Conservation (phyloP, 2,888 invertebrate species). For the Slavum lentiscoides region DNA sequence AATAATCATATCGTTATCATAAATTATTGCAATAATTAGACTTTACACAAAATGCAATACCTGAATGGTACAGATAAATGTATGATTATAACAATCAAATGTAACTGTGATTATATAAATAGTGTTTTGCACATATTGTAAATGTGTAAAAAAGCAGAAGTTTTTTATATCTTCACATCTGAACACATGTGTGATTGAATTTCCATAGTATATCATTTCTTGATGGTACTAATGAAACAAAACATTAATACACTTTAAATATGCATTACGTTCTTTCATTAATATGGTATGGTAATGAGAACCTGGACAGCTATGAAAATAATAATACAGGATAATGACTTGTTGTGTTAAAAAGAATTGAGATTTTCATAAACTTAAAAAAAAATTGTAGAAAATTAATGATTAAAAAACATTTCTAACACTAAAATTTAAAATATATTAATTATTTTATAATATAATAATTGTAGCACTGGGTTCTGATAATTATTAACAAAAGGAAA, state of each 20-base stretch:
- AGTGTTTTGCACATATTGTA: constrained; percentile 37
- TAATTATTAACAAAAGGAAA: too few species aligned
- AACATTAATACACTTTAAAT: background rate
- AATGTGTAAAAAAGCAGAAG: constrained; percentile 34
- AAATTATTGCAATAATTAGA: background rate
- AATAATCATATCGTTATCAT: background rate
- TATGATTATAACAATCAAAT: constrained; percentile 24
- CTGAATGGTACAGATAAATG: constrained; percentile 41
- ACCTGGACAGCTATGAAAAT: too few species aligned
- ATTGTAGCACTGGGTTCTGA: too few species aligned
- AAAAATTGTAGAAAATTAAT: too few species aligned
- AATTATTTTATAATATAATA: too few species aligned
- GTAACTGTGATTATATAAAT: constrained; percentile 42
- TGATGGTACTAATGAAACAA: constrained; percentile 34
- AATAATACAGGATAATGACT: too few species aligned
- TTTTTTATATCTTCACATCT: constrained; percentile 34
- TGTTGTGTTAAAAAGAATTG: too few species aligned
- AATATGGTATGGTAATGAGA: too few species aligned
- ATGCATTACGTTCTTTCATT: too few species aligned
- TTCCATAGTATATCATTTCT: constrained; percentile 40
- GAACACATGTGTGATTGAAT: constrained; percentile 23
- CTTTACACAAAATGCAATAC: background rate
- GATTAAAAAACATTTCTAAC: too few species aligned
- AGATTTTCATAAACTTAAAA: too few species aligned
- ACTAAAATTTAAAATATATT: too few species aligned